Base-by-base conservation (phyloP, 2,888 invertebrate genomes). In the Eupeodes latifasciatus region DNA sequence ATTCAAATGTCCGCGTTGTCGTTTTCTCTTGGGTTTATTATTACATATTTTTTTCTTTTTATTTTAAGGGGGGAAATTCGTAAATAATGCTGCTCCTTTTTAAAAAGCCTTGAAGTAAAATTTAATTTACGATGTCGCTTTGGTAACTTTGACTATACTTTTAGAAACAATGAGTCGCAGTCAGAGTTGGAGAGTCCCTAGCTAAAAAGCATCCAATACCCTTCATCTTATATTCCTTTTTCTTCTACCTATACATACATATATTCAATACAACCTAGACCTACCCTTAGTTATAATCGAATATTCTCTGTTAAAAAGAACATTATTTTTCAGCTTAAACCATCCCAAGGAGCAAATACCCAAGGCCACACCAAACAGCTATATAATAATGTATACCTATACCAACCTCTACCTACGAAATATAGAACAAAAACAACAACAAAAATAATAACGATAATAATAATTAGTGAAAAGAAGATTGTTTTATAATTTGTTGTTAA, bases 401-500 rank as follows among this genome's bases (percentile, higher is more conserved):
- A 55, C 53, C 6, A 55, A 16, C 7, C n/a, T 16, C 27, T 7
- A 61, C 12, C n/a, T 27, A 12, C 7, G 6, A 36, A 51, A 51
- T 57, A 7, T 14, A 9, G 7, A 14, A n/a, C 40, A 12, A 10
- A 11, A 10, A 64, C 11, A 40, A 62, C 64, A 47, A 78, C 66
- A 78, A 74, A 55, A 74, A 82, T 78, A 85, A 85, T 74, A 78
- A 85, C 61, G 67, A 78, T 57, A 85, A 82, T 85, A 82, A 82
- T 82, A 85, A 85, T 82, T 82, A 81, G 67, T 74, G 82, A 82
- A 85, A 78, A 78, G 82, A 55, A 82, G 82, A 82, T 82, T 85
- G 77, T 85, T 85, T 85, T 85, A 64, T 82, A 85, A 85, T 82
- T 82, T 82, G 85, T 85, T 85, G 85, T 81, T 85, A 81, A 81